Evolutionary conservation across 1,140 invertebrate species (phyloP), one percentile per base, ranked within the genome.

Genomic region (Sinella curviseta): DNA sequence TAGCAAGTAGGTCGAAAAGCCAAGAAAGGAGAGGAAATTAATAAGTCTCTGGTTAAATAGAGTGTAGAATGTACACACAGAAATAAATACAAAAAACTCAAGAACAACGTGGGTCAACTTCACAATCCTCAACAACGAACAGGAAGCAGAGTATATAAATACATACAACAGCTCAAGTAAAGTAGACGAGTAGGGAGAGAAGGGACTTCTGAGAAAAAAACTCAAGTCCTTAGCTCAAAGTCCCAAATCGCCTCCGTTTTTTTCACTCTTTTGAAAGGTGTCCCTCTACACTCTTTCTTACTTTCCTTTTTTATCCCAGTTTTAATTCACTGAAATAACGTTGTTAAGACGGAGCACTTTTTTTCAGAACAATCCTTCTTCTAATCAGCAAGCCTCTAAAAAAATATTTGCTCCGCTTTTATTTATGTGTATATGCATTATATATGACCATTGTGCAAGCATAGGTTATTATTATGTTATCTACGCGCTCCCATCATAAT

Each of bases 281-380:
- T 60, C 55, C 55, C 55, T 26, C 24, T 14, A 24, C 24, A 24
- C 55, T 60, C 24, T 26, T n/a, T 60, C n/a, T n/a, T n/a, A n/a
- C 55, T 14, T 14, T 8, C 55, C 24, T 8, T 60, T 48, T 48
- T 17, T 48, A 17, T 60, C 55, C 12, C 8, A 60, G 24, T 26
- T 60, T 60, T 60, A 60, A 60, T 60, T 60, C 55, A 60, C 55
- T 60, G 55, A 8, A 60, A 60, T 60, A 60, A 60, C 24, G n/a
- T n/a, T n/a, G n/a, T n/a, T 14, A 48, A 48, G 39, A 8, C 17
- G 39, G 17, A 48, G 39, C 39, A 48, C 39, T 48, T 17, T 48
- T 8, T 48, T n/a, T n/a, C n/a, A n/a, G n/a, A n/a, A n/a, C n/a
- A n/a, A n/a, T n/a, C n/a, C n/a, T n/a, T n/a, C n/a, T n/a, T n/a